Percentiles rank a stretch among this genome's conserved stretches.
Conservation (phyloP, 2,888 invertebrate genomes). For the Catocala sponsa region DNA sequence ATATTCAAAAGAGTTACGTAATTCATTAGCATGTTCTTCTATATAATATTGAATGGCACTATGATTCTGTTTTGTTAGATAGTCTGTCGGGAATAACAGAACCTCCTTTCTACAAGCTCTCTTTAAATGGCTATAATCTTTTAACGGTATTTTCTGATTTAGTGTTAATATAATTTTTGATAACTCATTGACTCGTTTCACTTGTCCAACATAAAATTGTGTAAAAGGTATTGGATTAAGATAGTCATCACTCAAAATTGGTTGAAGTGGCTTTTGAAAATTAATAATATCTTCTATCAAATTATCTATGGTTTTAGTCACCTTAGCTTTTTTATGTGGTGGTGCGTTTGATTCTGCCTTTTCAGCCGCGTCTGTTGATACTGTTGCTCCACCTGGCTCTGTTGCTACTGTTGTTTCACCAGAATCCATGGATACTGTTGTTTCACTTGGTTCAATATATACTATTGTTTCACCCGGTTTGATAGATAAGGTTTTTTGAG, state of each 20-base stretch:
- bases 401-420: no score
- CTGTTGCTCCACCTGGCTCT: background rate
- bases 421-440: no score
- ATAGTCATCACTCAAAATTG: constrained; percentile 88
- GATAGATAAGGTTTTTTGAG: no score
- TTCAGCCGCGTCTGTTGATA: constrained; percentile 27
- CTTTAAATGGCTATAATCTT: constrained; percentile 91
- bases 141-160: constrained; percentile 88
- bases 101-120: constrained; percentile 90
- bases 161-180: constrained; percentile 89
- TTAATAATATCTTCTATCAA: constrained; percentile 58
- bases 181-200: constrained; percentile 89
- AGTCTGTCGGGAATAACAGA: constrained; percentile 81
- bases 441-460: no score
- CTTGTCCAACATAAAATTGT: constrained; percentile 88
- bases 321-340: constrained; percentile 64
- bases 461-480: no score
- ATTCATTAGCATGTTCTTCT: constrained; percentile 77
- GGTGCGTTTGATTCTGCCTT: constrained; percentile 49
- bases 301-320: constrained; percentile 53
- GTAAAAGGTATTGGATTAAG: constrained; percentile 79
- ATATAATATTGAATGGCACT: constrained; percentile 77
- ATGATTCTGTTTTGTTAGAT: constrained; percentile 59
- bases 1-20: constrained; percentile 80
- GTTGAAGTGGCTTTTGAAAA: constrained; percentile 69